These are phyloP conservation scores for Hirtodrosophila duncani DNA, from an alignment of 2,888 invertebrate species.

Conservation along the genomic window DNA sequence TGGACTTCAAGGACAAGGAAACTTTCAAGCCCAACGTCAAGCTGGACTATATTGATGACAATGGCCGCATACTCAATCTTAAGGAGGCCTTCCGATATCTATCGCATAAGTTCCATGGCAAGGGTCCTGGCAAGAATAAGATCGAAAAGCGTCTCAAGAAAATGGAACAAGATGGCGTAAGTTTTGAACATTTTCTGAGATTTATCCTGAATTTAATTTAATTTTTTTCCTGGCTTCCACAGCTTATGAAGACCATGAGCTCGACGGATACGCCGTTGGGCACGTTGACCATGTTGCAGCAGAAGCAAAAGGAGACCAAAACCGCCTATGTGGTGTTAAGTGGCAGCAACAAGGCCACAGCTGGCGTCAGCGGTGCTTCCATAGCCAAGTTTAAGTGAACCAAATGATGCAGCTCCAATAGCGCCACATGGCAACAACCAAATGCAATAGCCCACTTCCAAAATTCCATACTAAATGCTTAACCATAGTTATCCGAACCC, in stretches of 20 bases:
- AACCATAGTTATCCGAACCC: slow-evolving; percentile 5
- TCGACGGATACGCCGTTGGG: slow-evolving; percentile 98
- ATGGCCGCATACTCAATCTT: slow-evolving; percentile 92
- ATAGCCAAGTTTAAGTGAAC: slow-evolving; percentile 76
- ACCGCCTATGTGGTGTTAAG: slow-evolving; percentile 95
- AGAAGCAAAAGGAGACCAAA: slow-evolving; percentile 96
- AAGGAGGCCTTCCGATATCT: slow-evolving; percentile 98
- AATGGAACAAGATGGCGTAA: slow-evolving; percentile 92
- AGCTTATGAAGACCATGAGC: slow-evolving; percentile 98
- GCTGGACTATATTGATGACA: slow-evolving; percentile 97
- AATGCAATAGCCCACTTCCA: slow-evolving; percentile 67
- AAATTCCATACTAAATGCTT: slow-evolving; percentile 39
- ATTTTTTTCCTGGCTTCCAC: slow-evolving; percentile 16
- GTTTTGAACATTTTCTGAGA: slow-evolving; percentile 49
- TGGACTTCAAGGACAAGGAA: slow-evolving; percentile 94
- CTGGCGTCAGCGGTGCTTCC: slow-evolving; percentile 67
- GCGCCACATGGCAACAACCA: slow-evolving; percentile 39
- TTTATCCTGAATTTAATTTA: not conserved
- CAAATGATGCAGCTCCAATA: not conserved
- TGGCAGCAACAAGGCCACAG: slow-evolving; percentile 86
- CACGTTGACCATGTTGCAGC: slow-evolving; percentile 94
- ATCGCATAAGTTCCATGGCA: slow-evolving; percentile 99
- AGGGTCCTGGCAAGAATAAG: slow-evolving; percentile 99
- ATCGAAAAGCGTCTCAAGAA: slow-evolving; percentile 97
- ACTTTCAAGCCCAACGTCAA: slow-evolving; percentile 95